A percentile compares a stretch with the other conserved stretches of the same genome.
These are phyloP conservation scores for Callithrix jacchus DNA, from an alignment of 2,113 vertebrate species.

Conservation along the genomic window DNA sequence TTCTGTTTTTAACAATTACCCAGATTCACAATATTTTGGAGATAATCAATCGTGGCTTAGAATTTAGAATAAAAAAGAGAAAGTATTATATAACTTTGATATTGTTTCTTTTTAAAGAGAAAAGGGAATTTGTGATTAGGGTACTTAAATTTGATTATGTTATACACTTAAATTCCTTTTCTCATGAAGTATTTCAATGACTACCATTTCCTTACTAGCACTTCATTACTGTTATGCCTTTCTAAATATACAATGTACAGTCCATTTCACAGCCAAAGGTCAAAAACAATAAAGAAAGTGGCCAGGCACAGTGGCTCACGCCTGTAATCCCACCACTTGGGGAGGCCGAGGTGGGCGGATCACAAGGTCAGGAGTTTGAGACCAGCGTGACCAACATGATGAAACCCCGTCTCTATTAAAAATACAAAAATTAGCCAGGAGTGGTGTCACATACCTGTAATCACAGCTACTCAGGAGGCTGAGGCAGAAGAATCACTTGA, in stretches of 20 bases:
- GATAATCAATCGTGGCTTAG: neutral
- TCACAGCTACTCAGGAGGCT: too few species aligned
- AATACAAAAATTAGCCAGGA: too few species aligned
- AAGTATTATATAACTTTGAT: neutral
- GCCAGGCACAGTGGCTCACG: too few species aligned
- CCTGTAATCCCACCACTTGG: too few species aligned
- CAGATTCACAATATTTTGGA: neutral
- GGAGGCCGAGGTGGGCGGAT: too few species aligned
- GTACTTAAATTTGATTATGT: neutral
- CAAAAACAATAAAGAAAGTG: constrained; percentile 11
- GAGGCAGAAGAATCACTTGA: too few species aligned
- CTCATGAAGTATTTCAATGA: neutral
- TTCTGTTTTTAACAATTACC: neutral
- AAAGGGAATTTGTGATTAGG: neutral
- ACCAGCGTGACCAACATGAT: too few species aligned
- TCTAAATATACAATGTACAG: neutral
- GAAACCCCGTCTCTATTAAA: too few species aligned
- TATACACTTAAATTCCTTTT: neutral
- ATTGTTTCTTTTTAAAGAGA: neutral
- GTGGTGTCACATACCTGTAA: too few species aligned
- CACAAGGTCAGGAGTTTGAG: too few species aligned
- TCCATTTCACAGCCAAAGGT: neutral
- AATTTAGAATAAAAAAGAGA: neutral
- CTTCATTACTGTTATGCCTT: neutral
- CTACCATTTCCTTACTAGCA: neutral